Base-by-base conservation (phyloP, 2,113 vertebrate species). In the Cettia cetti region DNA sequence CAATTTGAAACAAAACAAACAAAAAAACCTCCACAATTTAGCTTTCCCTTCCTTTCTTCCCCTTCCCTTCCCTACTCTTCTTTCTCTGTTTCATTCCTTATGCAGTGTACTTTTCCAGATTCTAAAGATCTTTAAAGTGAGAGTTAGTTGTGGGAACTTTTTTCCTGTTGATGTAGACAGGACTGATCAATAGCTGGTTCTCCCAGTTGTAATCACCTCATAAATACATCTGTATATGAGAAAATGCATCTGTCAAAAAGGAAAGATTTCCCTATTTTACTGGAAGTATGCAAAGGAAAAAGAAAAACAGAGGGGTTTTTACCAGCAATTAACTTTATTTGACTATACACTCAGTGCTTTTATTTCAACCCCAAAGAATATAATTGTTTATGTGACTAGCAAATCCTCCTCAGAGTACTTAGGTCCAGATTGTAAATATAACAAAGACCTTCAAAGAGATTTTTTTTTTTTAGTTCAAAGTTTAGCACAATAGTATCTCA, bases 231-330 rank as follows among this genome's bases (percentile, higher is more conserved):
- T 21, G 9, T 14, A 52, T 47, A 64, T 56, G 45, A 69, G 30
- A 70, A 92, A 52, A 4, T 69, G 9, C 8, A 33, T 35, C 40
- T 52, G 18, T 37, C 14, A 45, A 31, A 13, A 64, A 11, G 3
- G 16, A 86, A 90, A 52, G 5, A 33, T 37, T 80, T 82, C 68
- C 13, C 13, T 64, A 26, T 84, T 94, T 60, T 70, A 16, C 31
- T 74, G 17, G 5, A 84, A 78, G 8, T 20, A 61, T 44, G 7
- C 4, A 78, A 64, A 5, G 5, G 5, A n/a, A 57, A 40, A 57
- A 70, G 7, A 70, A 5, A 69, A 45, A 31, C 2, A 20, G 8
- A 13, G 11, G 1, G 0, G 3, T 50, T 42, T 45, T 53, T 37
- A 47, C 20, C 4, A 64, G 2, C 26, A 28, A 21, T 72, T 44